A percentile compares a stretch with the other conserved stretches of the same genome.
These are phyloP conservation scores for Otus sunia DNA, from an alignment of 2,113 vertebrate genomes.

Conservation along the genomic window DNA sequence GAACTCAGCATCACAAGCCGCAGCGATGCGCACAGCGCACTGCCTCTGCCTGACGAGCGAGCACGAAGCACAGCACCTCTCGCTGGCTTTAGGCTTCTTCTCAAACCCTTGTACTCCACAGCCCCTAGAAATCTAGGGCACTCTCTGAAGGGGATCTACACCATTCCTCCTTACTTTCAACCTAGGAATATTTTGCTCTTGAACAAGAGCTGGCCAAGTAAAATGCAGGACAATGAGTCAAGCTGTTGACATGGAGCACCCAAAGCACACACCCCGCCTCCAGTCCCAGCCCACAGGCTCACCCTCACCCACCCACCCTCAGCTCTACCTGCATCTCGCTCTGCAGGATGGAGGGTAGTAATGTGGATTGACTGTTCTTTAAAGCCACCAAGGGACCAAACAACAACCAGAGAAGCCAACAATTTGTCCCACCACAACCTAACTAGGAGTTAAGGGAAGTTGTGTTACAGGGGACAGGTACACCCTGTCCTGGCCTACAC, in stretches of 20 bases:
- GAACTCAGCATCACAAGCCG: not conserved
- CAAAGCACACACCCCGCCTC: fast-evolving
- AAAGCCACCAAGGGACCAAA: not conserved
- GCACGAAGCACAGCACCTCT: not conserved
- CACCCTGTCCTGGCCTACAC: not conserved
- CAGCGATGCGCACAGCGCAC: fast-evolving
- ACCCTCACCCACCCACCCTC: not conserved
- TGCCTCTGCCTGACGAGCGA: not conserved
- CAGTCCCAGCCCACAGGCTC: not conserved
- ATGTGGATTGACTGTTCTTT: not conserved
- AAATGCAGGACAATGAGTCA: not conserved
- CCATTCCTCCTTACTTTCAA: not conserved
- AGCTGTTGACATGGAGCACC: not conserved
- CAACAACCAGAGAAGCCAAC: not conserved
- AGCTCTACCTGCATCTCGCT: not conserved
- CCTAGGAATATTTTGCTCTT: not conserved
- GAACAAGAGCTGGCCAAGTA: not conserved
- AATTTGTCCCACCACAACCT: not conserved
- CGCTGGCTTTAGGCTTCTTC: not conserved
- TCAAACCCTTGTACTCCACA: not conserved
- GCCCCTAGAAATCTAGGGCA: not conserved
- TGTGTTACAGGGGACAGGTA: not conserved
- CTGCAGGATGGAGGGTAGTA: not conserved
- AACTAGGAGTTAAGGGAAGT: not conserved
- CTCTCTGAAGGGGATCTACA: not conserved